These are phyloP conservation scores for Tillus elongatus DNA, from an alignment of 2,888 invertebrate genomes.

Conservation along the genomic window DNA sequence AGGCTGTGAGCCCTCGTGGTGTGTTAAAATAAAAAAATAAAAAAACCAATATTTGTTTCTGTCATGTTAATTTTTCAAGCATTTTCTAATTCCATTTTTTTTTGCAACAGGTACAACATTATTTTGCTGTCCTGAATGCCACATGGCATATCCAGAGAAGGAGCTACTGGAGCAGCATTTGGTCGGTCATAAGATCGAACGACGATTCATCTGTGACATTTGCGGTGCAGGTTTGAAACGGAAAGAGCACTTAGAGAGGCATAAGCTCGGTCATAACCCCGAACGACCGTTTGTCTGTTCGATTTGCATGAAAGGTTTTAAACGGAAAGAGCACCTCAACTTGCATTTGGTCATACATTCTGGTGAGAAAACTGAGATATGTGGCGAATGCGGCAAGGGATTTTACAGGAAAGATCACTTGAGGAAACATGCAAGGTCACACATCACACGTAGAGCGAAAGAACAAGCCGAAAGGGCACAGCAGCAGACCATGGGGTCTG, in stretches of 20 bases:
- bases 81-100: no score
- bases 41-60: no score
- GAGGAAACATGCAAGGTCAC: conserved; percentile 75
- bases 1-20: no score
- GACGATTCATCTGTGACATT: conserved; percentile 79
- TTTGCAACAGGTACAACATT: no score
- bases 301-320: conserved; percentile 80
- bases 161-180: conserved; percentile 76
- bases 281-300: conserved; percentile 82
- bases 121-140: conserved; percentile 81
- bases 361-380: conserved; percentile 78
- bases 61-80: no score
- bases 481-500: conserved; percentile 41
- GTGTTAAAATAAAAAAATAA: no score
- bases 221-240: conserved; percentile 81
- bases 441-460: conserved; percentile 76
- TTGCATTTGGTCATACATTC: conserved; percentile 85
- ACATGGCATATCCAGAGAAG: conserved; percentile 83
- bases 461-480: conserved; percentile 76
- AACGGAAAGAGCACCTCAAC: conserved; percentile 80
- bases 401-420: conserved; percentile 84
- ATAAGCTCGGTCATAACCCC: conserved; percentile 82
- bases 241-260: conserved; percentile 77
- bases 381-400: conserved; percentile 81
- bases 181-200: conserved; percentile 77